Conservation (phyloP, 2,113 vertebrate species). For the Melanotaenia duboulayi region DNA sequence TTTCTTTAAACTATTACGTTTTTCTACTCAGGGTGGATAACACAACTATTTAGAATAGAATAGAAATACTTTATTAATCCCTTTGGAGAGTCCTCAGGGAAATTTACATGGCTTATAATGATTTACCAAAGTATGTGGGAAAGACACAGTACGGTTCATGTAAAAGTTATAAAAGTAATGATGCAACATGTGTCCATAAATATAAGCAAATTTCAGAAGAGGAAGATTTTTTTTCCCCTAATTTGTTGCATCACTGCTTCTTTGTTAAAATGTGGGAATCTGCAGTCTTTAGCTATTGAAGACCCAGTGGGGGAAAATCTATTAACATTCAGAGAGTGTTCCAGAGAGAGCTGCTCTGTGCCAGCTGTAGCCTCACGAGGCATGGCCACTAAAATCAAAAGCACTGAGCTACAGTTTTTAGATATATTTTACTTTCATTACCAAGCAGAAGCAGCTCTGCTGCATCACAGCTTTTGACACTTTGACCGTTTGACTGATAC, state of each 20-base stretch:
- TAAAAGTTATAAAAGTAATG: not conserved
- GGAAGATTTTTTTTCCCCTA: constrained; percentile 1
- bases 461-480: not conserved
- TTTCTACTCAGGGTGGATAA: no score
- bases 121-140: no score
- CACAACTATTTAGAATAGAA: no score
- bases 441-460: constrained; percentile 28
- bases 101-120: no score
- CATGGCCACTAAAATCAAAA: constrained; percentile 47
- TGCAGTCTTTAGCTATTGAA: constrained; percentile 50
- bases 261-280: constrained; percentile 71
- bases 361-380: constrained; percentile 66
- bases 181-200: not conserved
- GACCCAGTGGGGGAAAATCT: constrained; percentile 58
- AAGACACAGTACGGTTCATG: not conserved
- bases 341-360: constrained; percentile 61
- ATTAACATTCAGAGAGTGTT: constrained; percentile 76
- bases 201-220: constrained; percentile 1
- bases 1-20: no score
- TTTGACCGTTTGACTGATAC: constrained; percentile 3
- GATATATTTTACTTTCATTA: constrained; percentile 50
- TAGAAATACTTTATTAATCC: no score
- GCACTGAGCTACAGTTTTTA: constrained; percentile 40
- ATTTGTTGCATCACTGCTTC: constrained; percentile 66
- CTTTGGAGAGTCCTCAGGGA: no score